phyloP scores from a whole-genome alignment of 2,888 invertebrate species.

The Drepanosiphum platanoidis region DNA sequence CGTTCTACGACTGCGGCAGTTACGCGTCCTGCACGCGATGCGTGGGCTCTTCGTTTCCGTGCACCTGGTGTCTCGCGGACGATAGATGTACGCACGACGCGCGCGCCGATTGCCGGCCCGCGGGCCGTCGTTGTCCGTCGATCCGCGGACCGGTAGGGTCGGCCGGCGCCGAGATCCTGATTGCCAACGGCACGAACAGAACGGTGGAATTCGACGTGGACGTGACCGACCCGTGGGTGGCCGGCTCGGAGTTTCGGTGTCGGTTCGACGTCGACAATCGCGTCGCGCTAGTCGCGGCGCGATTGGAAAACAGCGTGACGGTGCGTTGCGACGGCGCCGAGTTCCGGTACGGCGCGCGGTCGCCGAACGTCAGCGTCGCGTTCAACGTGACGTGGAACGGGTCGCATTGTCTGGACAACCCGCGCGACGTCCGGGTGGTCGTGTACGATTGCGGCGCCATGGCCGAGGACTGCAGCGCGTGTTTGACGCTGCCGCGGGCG shows the following conservation, averaged over 20 bases:
- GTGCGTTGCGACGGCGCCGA: constrained; percentile 94
- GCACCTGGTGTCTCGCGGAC: constrained; percentile 98
- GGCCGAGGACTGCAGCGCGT: constrained; percentile 98
- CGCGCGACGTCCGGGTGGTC: constrained; percentile 92
- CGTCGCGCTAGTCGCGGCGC: constrained; percentile 87
- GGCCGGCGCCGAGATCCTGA: constrained; percentile 88
- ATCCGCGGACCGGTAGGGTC: constrained; percentile 89
- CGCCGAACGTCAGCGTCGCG: constrained; percentile 92
- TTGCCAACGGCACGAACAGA: constrained; percentile 90
- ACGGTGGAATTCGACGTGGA: constrained; percentile 92
- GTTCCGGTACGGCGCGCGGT: constrained; percentile 88
- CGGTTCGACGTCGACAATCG: constrained; percentile 96
- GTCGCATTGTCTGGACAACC: constrained; percentile 94
- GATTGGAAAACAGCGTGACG: too few relatives aligned
- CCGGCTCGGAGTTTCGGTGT: constrained; percentile 91
- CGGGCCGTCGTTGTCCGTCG: constrained; percentile 91
- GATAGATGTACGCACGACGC: constrained; percentile 96
- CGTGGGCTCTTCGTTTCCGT: constrained; percentile 94
- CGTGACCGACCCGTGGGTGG: constrained; percentile 94
- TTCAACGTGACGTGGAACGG: constrained; percentile 97
- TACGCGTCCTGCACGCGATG: constrained; percentile 96
- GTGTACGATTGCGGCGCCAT: constrained; percentile 94
- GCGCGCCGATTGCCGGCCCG: constrained; percentile 91
- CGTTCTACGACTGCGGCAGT: constrained; percentile 98
- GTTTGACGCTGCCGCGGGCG: constrained; percentile 88